A percentile compares a stretch with the other conserved stretches of the same genome.
phyloP scores from a whole-genome alignment of 2,113 vertebrate species.

The Megaptera novaeangliae region DNA sequence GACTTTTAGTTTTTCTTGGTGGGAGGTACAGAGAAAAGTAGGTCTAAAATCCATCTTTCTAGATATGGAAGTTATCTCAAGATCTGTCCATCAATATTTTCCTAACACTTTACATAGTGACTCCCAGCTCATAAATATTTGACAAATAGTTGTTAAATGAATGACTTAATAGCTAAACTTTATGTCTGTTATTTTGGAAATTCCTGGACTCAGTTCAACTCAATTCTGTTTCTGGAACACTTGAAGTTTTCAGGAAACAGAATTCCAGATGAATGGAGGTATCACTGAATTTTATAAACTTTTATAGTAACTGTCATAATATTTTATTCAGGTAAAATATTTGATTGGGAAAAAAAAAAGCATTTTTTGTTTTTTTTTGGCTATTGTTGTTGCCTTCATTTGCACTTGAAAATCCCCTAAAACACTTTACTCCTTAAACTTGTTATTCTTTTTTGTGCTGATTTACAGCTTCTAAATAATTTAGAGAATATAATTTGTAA shows the following conservation, averaged over 20 bases:
- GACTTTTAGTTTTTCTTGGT: background rate
- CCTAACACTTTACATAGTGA: background rate
- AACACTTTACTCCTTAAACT: slow-evolving; percentile 43
- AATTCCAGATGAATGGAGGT: background rate
- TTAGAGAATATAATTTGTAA: slow-evolving; percentile 75
- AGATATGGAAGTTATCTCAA: background rate
- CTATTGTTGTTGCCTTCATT: slow-evolving; percentile 16
- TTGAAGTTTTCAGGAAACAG: background rate
- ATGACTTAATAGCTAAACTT: background rate
- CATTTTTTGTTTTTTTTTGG: background rate
- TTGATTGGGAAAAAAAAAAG: slow-evolving; percentile 25
- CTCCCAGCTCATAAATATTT: background rate
- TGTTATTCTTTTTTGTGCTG: slow-evolving; percentile 71
- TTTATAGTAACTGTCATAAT: slow-evolving; percentile 18
- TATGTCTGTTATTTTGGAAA: background rate
- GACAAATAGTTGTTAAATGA: background rate
- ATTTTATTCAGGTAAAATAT: slow-evolving; percentile 46
- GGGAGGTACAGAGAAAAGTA: background rate
- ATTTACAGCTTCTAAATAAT: slow-evolving; percentile 79
- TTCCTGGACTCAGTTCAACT: background rate
- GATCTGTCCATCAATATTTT: background rate
- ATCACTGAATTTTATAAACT: slow-evolving; percentile 27
- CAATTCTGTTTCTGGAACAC: background rate
- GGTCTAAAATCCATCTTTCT: background rate
- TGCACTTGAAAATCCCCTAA: slow-evolving; percentile 54